Conservation (phyloP, 2,113 vertebrate genomes). For the Megaleporinus macrocephalus region DNA sequence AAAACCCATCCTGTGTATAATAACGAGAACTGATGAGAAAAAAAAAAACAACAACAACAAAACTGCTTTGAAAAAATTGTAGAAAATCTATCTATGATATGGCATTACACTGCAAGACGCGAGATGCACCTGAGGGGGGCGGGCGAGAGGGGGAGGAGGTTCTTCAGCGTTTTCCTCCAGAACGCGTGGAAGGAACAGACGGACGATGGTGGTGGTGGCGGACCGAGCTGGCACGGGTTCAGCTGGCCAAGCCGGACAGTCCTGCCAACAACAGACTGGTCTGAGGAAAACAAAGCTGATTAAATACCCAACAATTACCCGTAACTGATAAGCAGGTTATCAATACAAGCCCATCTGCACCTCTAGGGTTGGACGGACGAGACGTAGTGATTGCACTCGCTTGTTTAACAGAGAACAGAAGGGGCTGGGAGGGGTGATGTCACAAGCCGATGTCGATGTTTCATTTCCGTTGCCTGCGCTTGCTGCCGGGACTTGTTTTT, state of each 20-base stretch:
- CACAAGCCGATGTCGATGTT: conserved; percentile 85
- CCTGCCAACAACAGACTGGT: conserved; percentile 83
- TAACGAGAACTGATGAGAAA: conserved; percentile 70
- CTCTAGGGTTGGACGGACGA: conserved; percentile 60
- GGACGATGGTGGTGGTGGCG: conserved; percentile 57
- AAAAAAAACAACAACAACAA: too few species aligned
- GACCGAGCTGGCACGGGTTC: conserved; percentile 76
- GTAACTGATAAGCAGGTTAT: conserved; percentile 67
- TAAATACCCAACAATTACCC: conserved; percentile 46
- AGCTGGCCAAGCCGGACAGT: conserved; percentile 77
- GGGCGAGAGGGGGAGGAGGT: conserved; percentile 14
- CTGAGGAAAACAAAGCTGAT: conserved; percentile 71
- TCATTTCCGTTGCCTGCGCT: conserved; percentile 93
- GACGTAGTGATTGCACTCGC: conserved; percentile 78
- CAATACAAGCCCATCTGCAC: conserved; percentile 66
- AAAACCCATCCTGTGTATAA: conserved; percentile 85
- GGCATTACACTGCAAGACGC: conserved; percentile 68
- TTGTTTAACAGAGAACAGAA: conserved; percentile 77
- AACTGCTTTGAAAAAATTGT: conserved; percentile 46
- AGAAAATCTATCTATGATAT: conserved; percentile 86
- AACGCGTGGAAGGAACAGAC: conserved; percentile 57
- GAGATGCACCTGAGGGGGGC: conserved; percentile 38
- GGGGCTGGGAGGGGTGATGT: conserved; percentile 69
- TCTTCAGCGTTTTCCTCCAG: conserved; percentile 85
- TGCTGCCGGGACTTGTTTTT: conserved; percentile 89